phyloP scores from a whole-genome alignment of 30 jellyfish, hydroid and myxozoan species.

The Turritopsis dohrnii region DNA sequence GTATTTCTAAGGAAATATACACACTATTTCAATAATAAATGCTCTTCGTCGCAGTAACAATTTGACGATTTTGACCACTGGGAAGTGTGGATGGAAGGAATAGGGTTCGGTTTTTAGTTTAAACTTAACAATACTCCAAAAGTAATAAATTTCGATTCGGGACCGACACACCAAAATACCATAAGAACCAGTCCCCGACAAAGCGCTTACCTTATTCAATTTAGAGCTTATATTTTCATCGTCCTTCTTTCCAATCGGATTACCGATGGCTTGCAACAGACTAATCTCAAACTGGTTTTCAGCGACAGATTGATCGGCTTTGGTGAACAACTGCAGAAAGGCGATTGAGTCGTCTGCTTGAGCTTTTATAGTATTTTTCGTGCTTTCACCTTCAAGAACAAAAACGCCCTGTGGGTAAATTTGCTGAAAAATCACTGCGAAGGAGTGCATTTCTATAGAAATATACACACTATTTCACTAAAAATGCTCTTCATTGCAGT shows the following conservation, averaged over 20 bases:
- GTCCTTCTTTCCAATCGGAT: slow-evolving; percentile 47
- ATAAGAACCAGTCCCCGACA: not conserved
- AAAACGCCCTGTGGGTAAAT: too few species aligned
- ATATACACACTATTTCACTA: not conserved
- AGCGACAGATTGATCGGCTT: slow-evolving; percentile 74
- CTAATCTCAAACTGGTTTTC: slow-evolving; percentile 87
- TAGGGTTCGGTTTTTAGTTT: too few species aligned
- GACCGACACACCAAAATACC: not conserved
- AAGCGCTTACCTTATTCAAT: slow-evolving; percentile 58
- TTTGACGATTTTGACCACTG: too few species aligned
- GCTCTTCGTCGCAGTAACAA: too few species aligned
- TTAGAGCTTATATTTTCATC: slow-evolving; percentile 64
- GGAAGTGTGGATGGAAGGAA: too few species aligned
- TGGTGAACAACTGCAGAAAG: slow-evolving; percentile 72
- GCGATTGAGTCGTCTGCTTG: slow-evolving; percentile 91
- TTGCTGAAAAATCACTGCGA: too few species aligned
- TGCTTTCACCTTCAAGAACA: slow-evolving; percentile 36
- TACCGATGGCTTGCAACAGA: slow-evolving; percentile 82
- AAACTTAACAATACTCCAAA: not conserved
- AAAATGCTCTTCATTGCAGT: too few species aligned
- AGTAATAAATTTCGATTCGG: not conserved
- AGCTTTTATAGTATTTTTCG: slow-evolving; percentile 32
- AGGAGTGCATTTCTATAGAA: too few species aligned
- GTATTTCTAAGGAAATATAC: too few species aligned
- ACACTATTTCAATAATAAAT: too few species aligned